Evolutionary conservation across 2,797 vertebrate species (phyloP), one percentile per base, ranked within the genome.

Genomic region (Neopelma chrysocephalum): DNA sequence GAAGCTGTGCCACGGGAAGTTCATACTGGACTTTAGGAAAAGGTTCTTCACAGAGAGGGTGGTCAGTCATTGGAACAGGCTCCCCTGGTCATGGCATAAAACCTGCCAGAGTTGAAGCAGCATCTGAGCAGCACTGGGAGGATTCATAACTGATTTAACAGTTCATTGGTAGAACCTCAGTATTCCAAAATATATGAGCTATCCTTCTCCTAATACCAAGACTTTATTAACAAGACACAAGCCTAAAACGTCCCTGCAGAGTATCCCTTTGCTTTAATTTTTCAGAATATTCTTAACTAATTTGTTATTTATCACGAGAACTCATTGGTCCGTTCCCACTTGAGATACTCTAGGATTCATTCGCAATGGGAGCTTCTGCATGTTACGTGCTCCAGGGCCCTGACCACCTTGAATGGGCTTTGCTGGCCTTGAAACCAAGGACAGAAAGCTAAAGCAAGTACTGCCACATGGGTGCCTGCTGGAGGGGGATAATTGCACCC

Each of bases 401-500:
- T 47, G 43, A 54, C 10, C 31, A 17, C 20, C 34, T 57, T 1
- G 0, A 1, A 2, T 5, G 34, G 32, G 34, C 14, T 83, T 72
- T 82, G 60, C 22, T 65, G 78, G 17, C 51, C 51, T 36, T 75
- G 65, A 15, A 2, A 43, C 38, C 0, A 0, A 38, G 70, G 32
- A 7, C 26, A 32, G 43, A 50, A 40, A 50, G 43, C 42, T 51
- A 42, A 34, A 56, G 56, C 36, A 25, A 31, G 31, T 12, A 2
- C 10, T 1, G 40, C 34, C 22, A 16, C 29, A 1, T 1, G 3
- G 36, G 19, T 75, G 13, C 54, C 42, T 40, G 48, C 5, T 40
- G 36, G n/a, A 69, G 45, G 18, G 13, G 10, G 14, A 34, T 3
- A 0, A 8, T 53, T 12, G 0, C 0, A 0, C 43, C 34, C 14